Evolutionary conservation across 2,113 vertebrate species (phyloP).

Genomic region (Platichthys flesus): DNA sequence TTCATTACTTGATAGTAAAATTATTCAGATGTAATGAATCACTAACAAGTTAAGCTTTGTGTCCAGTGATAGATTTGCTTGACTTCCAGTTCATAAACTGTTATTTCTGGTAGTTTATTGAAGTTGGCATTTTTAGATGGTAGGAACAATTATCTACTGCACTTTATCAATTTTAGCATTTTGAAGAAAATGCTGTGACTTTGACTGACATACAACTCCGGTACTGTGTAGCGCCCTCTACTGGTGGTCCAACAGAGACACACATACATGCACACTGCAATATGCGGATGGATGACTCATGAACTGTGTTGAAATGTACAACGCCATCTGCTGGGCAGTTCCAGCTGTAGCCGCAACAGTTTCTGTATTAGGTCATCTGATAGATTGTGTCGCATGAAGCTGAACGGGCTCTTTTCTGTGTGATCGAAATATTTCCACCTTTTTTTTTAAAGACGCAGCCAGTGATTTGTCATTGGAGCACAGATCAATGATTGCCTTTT

Average conservation of each 20-base stretch:
- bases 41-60: conserved; percentile 56
- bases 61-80: conserved; percentile 64
- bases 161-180: conserved; percentile 77
- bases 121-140: conserved; percentile 56
- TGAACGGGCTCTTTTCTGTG: conserved; percentile 34
- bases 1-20: conserved; percentile 46
- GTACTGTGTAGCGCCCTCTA: conserved; percentile 48
- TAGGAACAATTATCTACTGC: conserved; percentile 62
- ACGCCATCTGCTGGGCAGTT: conserved; percentile 28
- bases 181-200: conserved; percentile 61
- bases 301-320: conserved; percentile 29
- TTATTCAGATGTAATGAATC: conserved; percentile 60
- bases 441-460: conserved; percentile 9
- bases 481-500: conserved; percentile 37
- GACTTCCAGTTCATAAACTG: conserved; percentile 64
- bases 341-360: conserved; percentile 5
- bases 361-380: conserved; percentile 23
- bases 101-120: conserved; percentile 60
- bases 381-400: conserved; percentile 21
- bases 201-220: conserved; percentile 43
- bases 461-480: conserved; percentile 1
- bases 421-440: conserved; percentile 15
- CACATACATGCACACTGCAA: conserved; percentile 47
- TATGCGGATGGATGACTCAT: conserved; percentile 50
- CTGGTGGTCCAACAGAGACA: conserved; percentile 36